phyloP scores from a whole-genome alignment of 2,797 vertebrate genomes.

The Ptychadena robeensis region DNA sequence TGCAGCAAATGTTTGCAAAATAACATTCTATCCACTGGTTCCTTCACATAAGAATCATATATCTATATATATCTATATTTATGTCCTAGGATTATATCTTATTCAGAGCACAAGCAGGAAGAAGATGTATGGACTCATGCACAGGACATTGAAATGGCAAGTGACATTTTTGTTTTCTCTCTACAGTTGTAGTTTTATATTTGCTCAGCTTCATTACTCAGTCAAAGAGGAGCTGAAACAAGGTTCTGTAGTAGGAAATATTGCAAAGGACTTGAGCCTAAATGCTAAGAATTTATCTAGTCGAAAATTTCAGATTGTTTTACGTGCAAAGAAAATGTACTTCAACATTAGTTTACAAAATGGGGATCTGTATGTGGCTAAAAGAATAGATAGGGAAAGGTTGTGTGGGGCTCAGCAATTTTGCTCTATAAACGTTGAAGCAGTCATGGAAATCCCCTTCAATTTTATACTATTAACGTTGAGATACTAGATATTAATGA shows the following conservation, averaged over 20 bases:
- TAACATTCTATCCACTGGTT: neutral
- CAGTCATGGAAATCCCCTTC: conserved; percentile 78
- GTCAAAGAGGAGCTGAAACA: conserved; percentile 76
- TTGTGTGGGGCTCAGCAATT: conserved; percentile 73
- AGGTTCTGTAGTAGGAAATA: conserved; percentile 74
- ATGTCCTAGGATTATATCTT: too few species aligned
- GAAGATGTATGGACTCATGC: neutral
- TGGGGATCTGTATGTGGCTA: conserved; percentile 74
- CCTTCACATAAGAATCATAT: neutral
- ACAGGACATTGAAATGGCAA: conserved; percentile 65
- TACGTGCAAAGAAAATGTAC: conserved; percentile 78
- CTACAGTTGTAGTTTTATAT: conserved; percentile 68
- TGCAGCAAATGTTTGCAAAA: neutral
- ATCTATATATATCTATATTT: too few species aligned
- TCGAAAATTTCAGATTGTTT: conserved; percentile 76
- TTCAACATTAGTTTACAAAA: conserved; percentile 76
- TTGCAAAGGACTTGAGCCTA: conserved; percentile 80
- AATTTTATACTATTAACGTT: conserved; percentile 75
- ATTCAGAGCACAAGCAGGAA: neutral
- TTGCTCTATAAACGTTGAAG: conserved; percentile 76
- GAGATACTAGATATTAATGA: conserved; percentile 81
- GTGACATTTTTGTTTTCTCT: conserved; percentile 77
- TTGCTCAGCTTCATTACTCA: conserved; percentile 77
- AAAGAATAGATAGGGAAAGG: conserved; percentile 79
- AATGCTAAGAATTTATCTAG: conserved; percentile 66